Conservation (phyloP, 2,888 invertebrate species). For the Myopa testacea region DNA sequence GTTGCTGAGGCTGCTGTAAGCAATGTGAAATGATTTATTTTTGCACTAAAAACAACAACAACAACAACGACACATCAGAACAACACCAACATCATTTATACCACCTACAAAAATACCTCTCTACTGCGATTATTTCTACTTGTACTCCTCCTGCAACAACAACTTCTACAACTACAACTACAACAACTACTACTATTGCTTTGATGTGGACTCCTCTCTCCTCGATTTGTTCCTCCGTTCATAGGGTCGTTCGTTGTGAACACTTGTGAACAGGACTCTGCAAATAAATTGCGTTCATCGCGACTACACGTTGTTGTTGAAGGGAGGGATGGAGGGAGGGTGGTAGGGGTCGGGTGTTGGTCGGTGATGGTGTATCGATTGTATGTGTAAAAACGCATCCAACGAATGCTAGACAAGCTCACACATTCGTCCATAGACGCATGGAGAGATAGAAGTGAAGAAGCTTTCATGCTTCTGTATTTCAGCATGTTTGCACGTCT, state of each 20-base stretch:
- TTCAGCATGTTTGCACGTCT: background rate
- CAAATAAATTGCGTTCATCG: conserved; percentile 34
- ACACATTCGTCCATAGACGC: background rate
- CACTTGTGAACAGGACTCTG: conserved; percentile 17
- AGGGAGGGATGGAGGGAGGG: background rate
- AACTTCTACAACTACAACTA: background rate
- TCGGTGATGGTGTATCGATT: too few relatives aligned
- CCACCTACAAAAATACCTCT: background rate
- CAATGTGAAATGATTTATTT: conserved; percentile 31
- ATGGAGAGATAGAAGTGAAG: background rate
- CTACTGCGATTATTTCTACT: background rate
- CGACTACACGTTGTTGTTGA: conserved; percentile 4
- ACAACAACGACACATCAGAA: background rate
- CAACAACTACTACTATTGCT: background rate
- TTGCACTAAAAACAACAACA: background rate
- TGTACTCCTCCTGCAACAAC: background rate
- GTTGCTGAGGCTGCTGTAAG: conserved; percentile 3
- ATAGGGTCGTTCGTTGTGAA: background rate
- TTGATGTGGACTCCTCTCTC: background rate
- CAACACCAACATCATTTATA: background rate
- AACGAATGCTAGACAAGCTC: conserved; percentile 21
- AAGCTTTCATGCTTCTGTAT: background rate
- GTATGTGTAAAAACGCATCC: background rate
- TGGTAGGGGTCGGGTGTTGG: background rate
- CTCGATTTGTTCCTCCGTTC: background rate